A percentile compares a stretch with the other conserved stretches of the same genome.
Conservation (phyloP, 2,113 vertebrate genomes). For the Grammomys dolichurus region DNA sequence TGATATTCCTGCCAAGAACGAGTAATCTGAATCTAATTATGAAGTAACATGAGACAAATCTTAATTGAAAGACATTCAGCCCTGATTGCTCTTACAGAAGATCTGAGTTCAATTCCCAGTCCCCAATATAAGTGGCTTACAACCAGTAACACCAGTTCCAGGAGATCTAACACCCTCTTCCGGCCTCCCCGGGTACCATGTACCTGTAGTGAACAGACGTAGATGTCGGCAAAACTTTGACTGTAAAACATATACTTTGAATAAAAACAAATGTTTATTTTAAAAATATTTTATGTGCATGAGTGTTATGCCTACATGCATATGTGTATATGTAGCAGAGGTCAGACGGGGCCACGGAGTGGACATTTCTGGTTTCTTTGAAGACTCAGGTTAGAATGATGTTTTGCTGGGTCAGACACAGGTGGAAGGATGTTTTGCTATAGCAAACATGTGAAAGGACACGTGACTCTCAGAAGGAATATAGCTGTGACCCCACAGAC, state of each 20-base stretch:
- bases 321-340: neutral
- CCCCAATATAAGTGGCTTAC: neutral
- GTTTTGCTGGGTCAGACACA: no score
- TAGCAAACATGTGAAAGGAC: no score
- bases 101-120: neutral
- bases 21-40: constrained; percentile 3
- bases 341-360: neutral
- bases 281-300: neutral
- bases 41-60: neutral
- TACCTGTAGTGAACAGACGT: neutral
- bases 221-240: neutral
- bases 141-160: neutral
- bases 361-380: neutral
- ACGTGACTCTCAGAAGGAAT: no score
- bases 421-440: no score
- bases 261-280: neutral
- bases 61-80: neutral
- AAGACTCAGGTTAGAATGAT: neutral
- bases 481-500: no score
- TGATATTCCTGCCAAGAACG: constrained; percentile 7
- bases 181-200: neutral
- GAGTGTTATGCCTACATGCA: neutral
- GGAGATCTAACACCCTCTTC: neutral
- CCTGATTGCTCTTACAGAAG: neutral
- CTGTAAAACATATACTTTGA: neutral